Evolutionary conservation across 1,140 invertebrate species (phyloP).

Genomic region (Drosophila mayri): DNA sequence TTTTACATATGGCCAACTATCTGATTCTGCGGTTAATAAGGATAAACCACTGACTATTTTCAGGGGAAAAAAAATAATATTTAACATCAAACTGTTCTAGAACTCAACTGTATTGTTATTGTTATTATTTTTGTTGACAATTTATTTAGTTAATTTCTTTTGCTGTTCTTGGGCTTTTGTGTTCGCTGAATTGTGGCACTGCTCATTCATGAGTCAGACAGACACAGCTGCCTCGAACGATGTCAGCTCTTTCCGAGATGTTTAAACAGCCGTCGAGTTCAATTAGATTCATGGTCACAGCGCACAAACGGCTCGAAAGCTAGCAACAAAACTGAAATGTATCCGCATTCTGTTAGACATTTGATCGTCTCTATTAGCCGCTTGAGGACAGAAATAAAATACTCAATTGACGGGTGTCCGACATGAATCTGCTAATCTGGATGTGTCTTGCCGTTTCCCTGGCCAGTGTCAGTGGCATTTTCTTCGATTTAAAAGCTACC

Average conservation of each 20-base stretch:
- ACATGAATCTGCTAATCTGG: conserved; percentile 57
- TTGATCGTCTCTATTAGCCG: conserved; percentile 31
- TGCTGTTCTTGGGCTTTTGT: background rate
- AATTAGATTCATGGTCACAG: conserved; percentile 55
- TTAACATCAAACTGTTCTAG: background rate
- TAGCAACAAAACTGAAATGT: conserved; percentile 51
- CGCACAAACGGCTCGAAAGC: conserved; percentile 5
- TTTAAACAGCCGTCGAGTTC: conserved; percentile 57
- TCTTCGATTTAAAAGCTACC: conserved; percentile 24
- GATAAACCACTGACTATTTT: background rate
- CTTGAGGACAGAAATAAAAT: conserved; percentile 17
- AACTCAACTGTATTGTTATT: background rate
- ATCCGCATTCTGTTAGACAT: conserved; percentile 24
- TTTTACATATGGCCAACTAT: conserved; percentile 1
- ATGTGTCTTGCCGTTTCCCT: conserved; percentile 12
- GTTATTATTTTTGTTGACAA: background rate
- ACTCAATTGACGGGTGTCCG: background rate
- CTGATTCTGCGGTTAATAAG: background rate
- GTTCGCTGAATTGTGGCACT: background rate
- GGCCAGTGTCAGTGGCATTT: conserved; percentile 33
- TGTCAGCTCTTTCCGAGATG: conserved; percentile 14
- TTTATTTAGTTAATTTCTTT: background rate
- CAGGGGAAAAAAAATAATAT: background rate
- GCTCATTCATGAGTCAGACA: conserved; percentile 8
- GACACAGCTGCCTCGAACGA: conserved; percentile 11